Percentiles rank a stretch among this genome's conserved stretches.
Evolutionary conservation across 2,797 vertebrate genomes (phyloP).

Genomic region (Silurus aristotelis): DNA sequence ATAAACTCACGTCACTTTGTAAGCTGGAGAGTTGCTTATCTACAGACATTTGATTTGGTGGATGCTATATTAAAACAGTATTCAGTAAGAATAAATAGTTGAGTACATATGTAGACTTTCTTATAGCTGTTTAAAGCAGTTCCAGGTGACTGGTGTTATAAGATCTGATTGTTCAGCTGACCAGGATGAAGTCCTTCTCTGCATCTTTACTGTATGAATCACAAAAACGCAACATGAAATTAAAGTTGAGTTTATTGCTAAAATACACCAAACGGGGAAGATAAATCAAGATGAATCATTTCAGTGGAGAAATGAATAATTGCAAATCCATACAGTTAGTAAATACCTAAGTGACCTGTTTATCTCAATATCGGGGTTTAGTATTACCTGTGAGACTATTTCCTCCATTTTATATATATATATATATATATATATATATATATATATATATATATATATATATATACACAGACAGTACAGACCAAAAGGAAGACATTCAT

Average conservation of each 20-base stretch:
- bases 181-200: constrained; percentile 89
- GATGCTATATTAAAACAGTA: not conserved
- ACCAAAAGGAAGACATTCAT: too few relatives aligned
- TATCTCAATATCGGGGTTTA: constrained; percentile 92
- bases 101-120: too few relatives aligned
- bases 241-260: not conserved
- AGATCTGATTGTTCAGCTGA: constrained; percentile 93
- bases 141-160: constrained; percentile 57
- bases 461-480: too few relatives aligned
- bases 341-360: constrained; percentile 92
- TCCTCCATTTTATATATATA: too few relatives aligned
- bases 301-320: not conserved
- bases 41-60: not conserved
- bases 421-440: too few relatives aligned
- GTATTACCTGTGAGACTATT: constrained; percentile 78
- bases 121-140: not conserved
- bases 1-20: not conserved
- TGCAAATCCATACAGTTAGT: not conserved
- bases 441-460: too few relatives aligned
- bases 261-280: not conserved
- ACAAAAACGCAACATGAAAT: constrained; percentile 52
- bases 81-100: constrained; percentile 38
- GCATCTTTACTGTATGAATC: constrained; percentile 93
- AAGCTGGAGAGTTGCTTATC: not conserved
- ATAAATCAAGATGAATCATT: not conserved